These are phyloP conservation scores for Triplophysa tibetana DNA, from an alignment of 2,113 vertebrate genomes.

Conservation along the genomic window DNA sequence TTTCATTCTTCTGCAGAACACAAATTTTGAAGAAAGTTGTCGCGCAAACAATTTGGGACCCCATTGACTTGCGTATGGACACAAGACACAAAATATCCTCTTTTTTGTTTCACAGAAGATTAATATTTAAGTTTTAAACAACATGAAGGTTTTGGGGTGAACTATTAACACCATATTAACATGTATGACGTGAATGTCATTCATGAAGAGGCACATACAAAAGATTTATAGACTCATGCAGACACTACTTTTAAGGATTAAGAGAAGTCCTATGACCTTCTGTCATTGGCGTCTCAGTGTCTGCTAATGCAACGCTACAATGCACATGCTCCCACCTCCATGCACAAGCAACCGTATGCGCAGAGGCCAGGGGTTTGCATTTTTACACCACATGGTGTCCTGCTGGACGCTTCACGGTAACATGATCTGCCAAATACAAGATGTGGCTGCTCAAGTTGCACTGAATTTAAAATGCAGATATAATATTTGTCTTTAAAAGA, in stretches of 20 bases:
- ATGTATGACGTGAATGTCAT: no score
- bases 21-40: no score
- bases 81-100: no score
- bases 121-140: no score
- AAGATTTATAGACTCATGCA: neutral
- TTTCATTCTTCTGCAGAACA: no score
- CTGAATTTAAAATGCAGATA: conserved; percentile 57
- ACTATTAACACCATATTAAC: no score
- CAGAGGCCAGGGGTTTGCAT: conserved; percentile 40
- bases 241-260: conserved; percentile 53
- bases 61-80: no score
- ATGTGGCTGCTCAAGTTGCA: conserved; percentile 37
- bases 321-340: conserved; percentile 48
- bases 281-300: conserved; percentile 56
- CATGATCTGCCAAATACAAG: conserved; percentile 4
- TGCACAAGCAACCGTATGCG: neutral
- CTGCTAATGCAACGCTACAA: conserved; percentile 60
- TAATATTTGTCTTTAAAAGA: neutral
- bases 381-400: conserved; percentile 39
- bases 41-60: no score
- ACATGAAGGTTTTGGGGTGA: no score
- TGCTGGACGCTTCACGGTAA: conserved; percentile 33
- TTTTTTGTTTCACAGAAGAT: no score
- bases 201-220: neutral
- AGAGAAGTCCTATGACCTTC: conserved; percentile 50